Percentiles rank a stretch among this genome's conserved stretches.
phyloP scores from a whole-genome alignment of 2,888 invertebrate genomes.

The Drosophila koepferae region DNA sequence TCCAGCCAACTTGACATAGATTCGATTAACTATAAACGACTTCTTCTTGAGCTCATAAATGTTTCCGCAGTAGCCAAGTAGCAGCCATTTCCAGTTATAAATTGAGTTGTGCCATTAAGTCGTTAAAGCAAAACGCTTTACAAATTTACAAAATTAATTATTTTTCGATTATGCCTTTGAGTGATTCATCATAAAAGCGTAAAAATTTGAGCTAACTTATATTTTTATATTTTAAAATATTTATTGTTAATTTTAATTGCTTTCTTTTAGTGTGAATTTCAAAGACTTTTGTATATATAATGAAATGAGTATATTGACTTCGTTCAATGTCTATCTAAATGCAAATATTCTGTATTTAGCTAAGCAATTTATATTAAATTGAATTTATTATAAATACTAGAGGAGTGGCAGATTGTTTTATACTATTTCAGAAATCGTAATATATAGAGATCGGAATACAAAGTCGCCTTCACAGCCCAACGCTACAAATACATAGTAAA shows the following conservation, averaged over 20 bases:
- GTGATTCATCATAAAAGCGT: background rate
- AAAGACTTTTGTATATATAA: background rate
- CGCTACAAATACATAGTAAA: no score
- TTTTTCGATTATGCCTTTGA: background rate
- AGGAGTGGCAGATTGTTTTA: no score
- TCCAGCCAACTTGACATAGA: constrained; percentile 4
- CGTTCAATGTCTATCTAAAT: no score
- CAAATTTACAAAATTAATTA: background rate
- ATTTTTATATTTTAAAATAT: background rate
- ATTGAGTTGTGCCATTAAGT: background rate
- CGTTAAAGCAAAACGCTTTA: background rate
- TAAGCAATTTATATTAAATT: no score
- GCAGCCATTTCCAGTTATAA: background rate
- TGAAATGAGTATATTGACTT: no score
- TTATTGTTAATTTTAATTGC: background rate
- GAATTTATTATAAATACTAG: no score
- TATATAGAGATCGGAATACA: no score
- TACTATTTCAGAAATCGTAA: no score
- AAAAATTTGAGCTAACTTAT: background rate
- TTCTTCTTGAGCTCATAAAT: background rate
- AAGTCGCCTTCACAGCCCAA: no score
- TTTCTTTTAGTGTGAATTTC: background rate
- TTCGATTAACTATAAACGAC: constrained; percentile 26
- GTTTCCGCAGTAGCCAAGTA: background rate
- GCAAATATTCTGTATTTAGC: no score